Conservation (phyloP, 1,140 invertebrate genomes). For the Ctenoplectra terminalis region DNA sequence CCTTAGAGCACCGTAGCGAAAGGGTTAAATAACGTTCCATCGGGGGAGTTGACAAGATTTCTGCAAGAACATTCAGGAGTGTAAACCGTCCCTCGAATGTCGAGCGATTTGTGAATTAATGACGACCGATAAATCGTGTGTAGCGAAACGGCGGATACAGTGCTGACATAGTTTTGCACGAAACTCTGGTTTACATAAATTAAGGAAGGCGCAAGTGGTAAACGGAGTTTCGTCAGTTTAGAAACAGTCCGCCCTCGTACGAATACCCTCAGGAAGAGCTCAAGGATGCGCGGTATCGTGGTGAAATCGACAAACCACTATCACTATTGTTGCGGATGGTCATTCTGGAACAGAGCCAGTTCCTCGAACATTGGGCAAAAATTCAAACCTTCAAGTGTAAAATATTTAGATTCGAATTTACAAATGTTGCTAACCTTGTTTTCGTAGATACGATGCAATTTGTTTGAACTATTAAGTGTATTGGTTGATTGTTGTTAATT, state of each 20-base stretch:
- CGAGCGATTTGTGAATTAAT: slow-evolving; percentile 21
- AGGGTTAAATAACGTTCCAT: not conserved
- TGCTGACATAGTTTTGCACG: slow-evolving; percentile 20
- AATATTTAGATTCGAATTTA: not conserved
- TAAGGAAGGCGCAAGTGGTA: not conserved
- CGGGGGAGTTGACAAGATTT: slow-evolving; percentile 21
- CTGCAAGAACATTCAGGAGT: not conserved
- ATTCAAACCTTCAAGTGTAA: not conserved
- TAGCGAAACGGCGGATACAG: not conserved
- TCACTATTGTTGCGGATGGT: not conserved
- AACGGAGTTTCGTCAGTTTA: slow-evolving; percentile 22
- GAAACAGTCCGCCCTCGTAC: not conserved
- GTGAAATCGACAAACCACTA: not conserved
- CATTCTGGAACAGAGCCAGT: slow-evolving; percentile 13
- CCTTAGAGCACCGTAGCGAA: no score
- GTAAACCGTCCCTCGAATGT: slow-evolving; percentile 12
- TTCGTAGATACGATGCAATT: not conserved
- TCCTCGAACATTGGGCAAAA: slow-evolving; percentile 16
- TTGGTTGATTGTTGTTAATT: no score
- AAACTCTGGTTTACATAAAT: slow-evolving; percentile 39
- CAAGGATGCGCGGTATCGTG: not conserved
- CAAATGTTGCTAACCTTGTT: slow-evolving; percentile 1
- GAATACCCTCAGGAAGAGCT: not conserved
- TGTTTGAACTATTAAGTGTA: not conserved
- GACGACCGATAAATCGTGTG: slow-evolving; percentile 11